These are phyloP conservation scores for Pachyramphus minor DNA, from an alignment of 2,113 vertebrate species.

Conservation along the genomic window DNA sequence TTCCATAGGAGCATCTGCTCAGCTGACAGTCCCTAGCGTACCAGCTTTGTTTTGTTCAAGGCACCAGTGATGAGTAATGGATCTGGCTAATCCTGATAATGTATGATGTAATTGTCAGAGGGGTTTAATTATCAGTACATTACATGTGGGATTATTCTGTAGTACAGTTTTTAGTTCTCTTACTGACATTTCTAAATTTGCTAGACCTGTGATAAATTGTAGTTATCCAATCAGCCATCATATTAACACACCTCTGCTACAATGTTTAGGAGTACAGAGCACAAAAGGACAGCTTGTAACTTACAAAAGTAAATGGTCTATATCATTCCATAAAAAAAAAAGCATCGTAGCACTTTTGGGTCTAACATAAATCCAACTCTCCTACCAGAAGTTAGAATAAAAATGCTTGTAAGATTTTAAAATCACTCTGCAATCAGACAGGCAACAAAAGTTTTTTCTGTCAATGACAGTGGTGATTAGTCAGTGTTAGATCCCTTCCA, in stretches of 20 bases:
- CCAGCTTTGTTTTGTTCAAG: constrained; percentile 83
- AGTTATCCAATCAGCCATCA: not conserved
- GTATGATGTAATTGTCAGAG: constrained; percentile 92
- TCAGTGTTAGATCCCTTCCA: not conserved
- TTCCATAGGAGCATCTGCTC: constrained; percentile 76
- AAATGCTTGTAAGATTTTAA: not conserved
- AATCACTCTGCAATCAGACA: not conserved
- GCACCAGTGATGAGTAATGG: constrained; percentile 84
- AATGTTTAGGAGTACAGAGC: not conserved
- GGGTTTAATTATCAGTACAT: constrained; percentile 86
- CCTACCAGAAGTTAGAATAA: not conserved
- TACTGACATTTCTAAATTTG: constrained; percentile 27
- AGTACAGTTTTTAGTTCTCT: constrained; percentile 11
- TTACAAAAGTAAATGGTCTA: not conserved
- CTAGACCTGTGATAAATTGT: not conserved
- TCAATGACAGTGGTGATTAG: not conserved
- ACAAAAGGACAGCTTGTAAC: not conserved
- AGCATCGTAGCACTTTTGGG: not conserved
- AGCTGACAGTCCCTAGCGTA: constrained; percentile 72
- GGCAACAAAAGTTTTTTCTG: not conserved
- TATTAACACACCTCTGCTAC: not conserved
- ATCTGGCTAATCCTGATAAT: constrained; percentile 83
- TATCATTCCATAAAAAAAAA: not conserved
- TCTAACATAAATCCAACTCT: not conserved
- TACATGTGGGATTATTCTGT: constrained; percentile 75